A percentile compares a stretch with the other conserved stretches of the same genome.
These are phyloP conservation scores for Eulemur rufifrons DNA, from an alignment of 2,113 vertebrate genomes.

Conservation along the genomic window DNA sequence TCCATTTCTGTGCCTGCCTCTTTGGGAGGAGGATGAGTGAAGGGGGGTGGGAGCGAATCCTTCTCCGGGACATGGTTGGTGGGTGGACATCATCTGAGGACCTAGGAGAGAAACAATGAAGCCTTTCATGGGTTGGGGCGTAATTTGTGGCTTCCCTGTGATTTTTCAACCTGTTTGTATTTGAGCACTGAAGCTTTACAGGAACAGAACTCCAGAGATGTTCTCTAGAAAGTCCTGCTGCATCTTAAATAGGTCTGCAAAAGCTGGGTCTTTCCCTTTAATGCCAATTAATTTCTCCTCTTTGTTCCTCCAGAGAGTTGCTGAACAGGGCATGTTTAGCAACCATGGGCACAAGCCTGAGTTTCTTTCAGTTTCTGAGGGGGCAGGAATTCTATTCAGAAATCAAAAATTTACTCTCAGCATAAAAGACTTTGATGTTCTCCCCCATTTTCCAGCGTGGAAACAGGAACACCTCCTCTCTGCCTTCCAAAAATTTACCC, in stretches of 20 bases:
- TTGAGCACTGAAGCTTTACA: neutral
- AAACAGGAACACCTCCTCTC: neutral
- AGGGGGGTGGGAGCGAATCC: neutral
- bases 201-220: conserved; percentile 41
- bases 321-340: conserved; percentile 65
- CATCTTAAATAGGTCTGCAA: conserved; percentile 67
- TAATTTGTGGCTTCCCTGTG: conserved; percentile 20
- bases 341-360: conserved; percentile 43
- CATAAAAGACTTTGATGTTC: conserved; percentile 55
- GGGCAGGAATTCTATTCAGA: conserved; percentile 67
- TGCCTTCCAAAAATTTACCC: neutral
- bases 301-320: conserved; percentile 65
- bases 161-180: conserved; percentile 47
- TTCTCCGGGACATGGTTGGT: neutral
- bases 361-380: conserved; percentile 58
- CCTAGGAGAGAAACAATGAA: conserved; percentile 40
- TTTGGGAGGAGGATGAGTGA: neutral
- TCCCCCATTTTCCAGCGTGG: neutral
- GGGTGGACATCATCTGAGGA: conserved; percentile 35
- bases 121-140: neutral
- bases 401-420: conserved; percentile 69
- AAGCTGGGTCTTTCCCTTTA: conserved; percentile 40
- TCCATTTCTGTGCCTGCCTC: neutral
- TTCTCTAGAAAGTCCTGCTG: conserved; percentile 6
- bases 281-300: conserved; percentile 53